Percentiles rank a stretch among this genome's conserved stretches.
Conservation (phyloP, 2,113 vertebrate species). For the Patagioenas fasciata region DNA sequence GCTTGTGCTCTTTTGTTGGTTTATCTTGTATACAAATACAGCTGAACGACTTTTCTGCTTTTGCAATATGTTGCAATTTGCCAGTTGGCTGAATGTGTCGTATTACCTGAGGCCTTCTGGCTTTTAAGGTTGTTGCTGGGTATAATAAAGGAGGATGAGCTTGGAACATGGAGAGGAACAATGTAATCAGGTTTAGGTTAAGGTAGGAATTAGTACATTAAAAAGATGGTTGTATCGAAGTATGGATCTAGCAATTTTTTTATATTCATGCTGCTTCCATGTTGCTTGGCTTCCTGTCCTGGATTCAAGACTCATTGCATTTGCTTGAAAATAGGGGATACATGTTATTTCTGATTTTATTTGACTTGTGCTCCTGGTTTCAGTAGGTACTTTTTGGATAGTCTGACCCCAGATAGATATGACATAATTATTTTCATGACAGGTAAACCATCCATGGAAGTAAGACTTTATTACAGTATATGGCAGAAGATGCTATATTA, state of each 20-base stretch:
- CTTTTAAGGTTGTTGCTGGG: conserved; percentile 4
- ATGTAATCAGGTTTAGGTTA: neutral
- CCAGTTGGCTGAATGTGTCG: conserved; percentile 21
- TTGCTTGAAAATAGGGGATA: neutral
- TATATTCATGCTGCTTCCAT: neutral
- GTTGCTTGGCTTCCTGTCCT: neutral
- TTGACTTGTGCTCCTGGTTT: neutral
- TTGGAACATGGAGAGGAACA: neutral
- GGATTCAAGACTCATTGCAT: neutral
- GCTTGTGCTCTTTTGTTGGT: conserved; percentile 4
- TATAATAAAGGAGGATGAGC: neutral
- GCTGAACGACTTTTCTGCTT: neutral
- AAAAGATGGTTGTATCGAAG: neutral
- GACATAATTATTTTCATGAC: conserved; percentile 38
- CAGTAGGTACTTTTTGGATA: neutral
- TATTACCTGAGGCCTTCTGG: conserved; percentile 31
- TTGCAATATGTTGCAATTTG: conserved; percentile 5
- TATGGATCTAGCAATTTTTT: neutral
- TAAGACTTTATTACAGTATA: conserved; percentile 41
- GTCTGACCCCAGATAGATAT: neutral
- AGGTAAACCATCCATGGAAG: neutral
- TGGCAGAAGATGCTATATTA: neutral
- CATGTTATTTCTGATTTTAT: neutral
- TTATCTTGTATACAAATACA: neutral
- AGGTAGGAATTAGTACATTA: neutral